Evolutionary conservation across 1,140 invertebrate species (phyloP).

Genomic region (Drosophila sturtevanti): DNA sequence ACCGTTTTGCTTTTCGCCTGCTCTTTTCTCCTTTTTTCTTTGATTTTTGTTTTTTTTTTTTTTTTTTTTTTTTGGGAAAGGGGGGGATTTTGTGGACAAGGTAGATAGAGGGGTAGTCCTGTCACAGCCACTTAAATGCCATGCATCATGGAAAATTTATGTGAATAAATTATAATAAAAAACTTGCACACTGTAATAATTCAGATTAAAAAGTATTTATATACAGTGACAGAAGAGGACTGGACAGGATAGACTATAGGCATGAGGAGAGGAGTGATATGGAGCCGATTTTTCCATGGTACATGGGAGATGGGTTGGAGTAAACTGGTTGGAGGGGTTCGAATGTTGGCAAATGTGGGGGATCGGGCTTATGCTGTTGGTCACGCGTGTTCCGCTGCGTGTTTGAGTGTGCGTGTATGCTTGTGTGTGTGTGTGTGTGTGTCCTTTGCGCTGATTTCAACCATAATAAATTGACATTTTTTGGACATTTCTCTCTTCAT

Average conservation of each 20-base stretch:
- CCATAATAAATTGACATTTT: constrained; percentile 74
- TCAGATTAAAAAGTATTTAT: constrained; percentile 77
- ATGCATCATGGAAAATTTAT: constrained; percentile 74
- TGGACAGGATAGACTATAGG: background rate
- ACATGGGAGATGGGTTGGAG: background rate
- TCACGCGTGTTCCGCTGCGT: constrained; percentile 47
- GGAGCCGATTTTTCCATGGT: background rate
- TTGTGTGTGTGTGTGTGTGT: constrained; percentile 15
- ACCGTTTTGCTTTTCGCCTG: background rate
- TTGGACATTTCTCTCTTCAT: constrained; percentile 41
- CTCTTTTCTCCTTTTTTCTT: no score
- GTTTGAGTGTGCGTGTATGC: background rate
- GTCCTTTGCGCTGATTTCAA: constrained; percentile 54
- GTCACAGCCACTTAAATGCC: constrained; percentile 70
- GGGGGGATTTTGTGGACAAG: background rate
- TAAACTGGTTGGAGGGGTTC: no score
- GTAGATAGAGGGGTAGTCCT: constrained; percentile 20
- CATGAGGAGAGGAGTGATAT: background rate
- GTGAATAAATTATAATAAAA: constrained; percentile 75
- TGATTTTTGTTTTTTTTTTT: background rate
- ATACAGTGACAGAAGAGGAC: constrained; percentile 49
- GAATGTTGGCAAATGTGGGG: background rate
- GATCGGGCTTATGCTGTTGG: constrained; percentile 38
- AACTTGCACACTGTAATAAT: constrained; percentile 63
- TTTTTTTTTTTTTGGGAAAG: background rate